Evolutionary conservation across 2,888 invertebrate species (phyloP).

Genomic region (Troides helena): DNA sequence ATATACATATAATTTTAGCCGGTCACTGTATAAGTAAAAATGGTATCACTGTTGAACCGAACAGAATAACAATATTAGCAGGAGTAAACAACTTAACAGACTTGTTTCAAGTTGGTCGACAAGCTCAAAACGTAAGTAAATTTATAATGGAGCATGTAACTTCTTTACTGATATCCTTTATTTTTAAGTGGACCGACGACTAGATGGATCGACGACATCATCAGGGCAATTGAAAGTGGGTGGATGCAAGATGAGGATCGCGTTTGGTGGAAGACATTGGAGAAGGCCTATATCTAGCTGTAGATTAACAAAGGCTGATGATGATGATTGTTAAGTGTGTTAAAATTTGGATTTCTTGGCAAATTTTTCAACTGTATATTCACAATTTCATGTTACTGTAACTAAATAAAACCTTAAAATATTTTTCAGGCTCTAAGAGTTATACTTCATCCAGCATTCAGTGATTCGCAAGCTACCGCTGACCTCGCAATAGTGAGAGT

Average conservation of each 20-base stretch:
- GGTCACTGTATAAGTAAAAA: constrained; percentile 59
- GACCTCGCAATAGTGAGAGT: constrained; percentile 68
- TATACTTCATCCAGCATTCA: constrained; percentile 62
- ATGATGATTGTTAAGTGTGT: too few relatives aligned
- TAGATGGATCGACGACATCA: too few relatives aligned
- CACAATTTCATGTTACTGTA: not conserved
- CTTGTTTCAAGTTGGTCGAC: constrained; percentile 50
- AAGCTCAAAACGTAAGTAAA: constrained; percentile 51
- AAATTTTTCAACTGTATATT: too few relatives aligned
- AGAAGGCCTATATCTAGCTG: too few relatives aligned
- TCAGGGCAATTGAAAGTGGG: too few relatives aligned
- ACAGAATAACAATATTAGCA: constrained; percentile 53
- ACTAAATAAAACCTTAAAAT: not conserved
- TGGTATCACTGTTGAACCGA: constrained; percentile 41
- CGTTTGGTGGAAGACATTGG: too few relatives aligned
- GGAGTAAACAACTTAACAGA: constrained; percentile 57
- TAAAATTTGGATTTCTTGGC: too few relatives aligned
- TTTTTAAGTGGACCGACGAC: too few relatives aligned
- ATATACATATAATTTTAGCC: constrained; percentile 47
- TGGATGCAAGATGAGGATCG: too few relatives aligned
- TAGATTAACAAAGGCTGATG: too few relatives aligned
- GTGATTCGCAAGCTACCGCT: constrained; percentile 50
- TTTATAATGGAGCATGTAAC: not conserved
- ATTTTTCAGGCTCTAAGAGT: constrained; percentile 55
- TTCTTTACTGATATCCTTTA: not conserved